A percentile compares a stretch with the other conserved stretches of the same genome.
These are phyloP conservation scores for Junco hyemalis DNA, from an alignment of 2,113 vertebrate genomes.

Conservation along the genomic window DNA sequence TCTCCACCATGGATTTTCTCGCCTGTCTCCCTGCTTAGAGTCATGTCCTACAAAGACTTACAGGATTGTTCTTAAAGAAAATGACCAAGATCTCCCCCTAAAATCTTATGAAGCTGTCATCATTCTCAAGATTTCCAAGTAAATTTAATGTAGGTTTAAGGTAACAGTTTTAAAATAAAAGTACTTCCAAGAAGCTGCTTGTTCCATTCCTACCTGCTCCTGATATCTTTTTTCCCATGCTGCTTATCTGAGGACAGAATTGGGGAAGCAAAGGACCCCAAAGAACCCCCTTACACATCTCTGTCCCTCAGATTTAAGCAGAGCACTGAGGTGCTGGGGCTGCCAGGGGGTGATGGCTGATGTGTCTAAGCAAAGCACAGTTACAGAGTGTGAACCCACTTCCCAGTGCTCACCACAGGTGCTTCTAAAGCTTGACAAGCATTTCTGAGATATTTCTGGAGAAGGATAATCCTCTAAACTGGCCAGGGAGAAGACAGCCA, in stretches of 20 bases:
- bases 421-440: neutral
- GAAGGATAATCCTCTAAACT: neutral
- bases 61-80: neutral
- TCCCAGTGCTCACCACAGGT: neutral
- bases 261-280: neutral
- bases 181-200: neutral
- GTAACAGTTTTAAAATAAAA: neutral
- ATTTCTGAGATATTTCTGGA: neutral
- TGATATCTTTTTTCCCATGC: neutral
- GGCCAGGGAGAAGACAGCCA: neutral
- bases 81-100: neutral
- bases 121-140: neutral
- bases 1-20: rapidly evolving
- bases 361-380: neutral
- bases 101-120: neutral
- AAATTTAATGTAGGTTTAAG: neutral
- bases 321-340: neutral
- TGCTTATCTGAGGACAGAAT: neutral
- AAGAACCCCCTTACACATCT: rapidly evolving
- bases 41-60: neutral
- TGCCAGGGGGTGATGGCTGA: neutral
- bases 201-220: neutral
- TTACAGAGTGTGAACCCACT: neutral
- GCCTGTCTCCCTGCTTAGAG: neutral
- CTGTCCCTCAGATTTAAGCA: neutral